Evolutionary conservation across 2,113 vertebrate species (phyloP).

Genomic region (Oreochromis tanganicae): DNA sequence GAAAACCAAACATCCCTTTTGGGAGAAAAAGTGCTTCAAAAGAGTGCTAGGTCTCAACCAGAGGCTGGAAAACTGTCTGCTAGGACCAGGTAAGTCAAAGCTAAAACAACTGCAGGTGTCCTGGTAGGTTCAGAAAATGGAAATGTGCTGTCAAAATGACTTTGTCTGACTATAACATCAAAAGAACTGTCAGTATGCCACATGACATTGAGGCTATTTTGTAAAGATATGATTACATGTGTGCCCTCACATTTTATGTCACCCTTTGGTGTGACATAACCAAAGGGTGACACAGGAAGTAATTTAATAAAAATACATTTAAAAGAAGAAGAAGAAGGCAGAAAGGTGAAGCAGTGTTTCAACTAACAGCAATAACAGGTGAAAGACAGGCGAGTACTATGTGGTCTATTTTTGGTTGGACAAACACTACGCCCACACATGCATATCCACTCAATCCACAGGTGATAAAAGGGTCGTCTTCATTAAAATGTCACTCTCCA

Average conservation of each 20-base stretch:
- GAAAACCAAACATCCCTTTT: background rate
- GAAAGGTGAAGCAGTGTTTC: background rate
- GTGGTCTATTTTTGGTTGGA: background rate
- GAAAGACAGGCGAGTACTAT: background rate
- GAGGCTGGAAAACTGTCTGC: background rate
- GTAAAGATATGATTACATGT: background rate
- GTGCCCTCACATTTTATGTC: background rate
- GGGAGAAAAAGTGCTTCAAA: background rate
- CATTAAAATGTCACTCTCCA: background rate
- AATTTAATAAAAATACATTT: background rate
- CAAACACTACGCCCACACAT: background rate
- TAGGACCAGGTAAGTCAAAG: background rate
- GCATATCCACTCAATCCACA: background rate
- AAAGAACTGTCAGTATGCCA: background rate
- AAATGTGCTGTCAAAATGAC: background rate
- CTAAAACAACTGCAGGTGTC: background rate
- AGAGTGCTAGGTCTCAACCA: background rate
- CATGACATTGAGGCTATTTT: background rate
- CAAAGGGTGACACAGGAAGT: background rate
- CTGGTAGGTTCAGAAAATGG: background rate
- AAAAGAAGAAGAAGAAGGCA: background rate
- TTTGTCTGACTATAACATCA: background rate
- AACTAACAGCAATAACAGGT: background rate
- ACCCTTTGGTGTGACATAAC: background rate
- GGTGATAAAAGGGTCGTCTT: background rate